Base-by-base conservation (phyloP, 2,888 invertebrate genomes). In the Ochropacha duplaris region DNA sequence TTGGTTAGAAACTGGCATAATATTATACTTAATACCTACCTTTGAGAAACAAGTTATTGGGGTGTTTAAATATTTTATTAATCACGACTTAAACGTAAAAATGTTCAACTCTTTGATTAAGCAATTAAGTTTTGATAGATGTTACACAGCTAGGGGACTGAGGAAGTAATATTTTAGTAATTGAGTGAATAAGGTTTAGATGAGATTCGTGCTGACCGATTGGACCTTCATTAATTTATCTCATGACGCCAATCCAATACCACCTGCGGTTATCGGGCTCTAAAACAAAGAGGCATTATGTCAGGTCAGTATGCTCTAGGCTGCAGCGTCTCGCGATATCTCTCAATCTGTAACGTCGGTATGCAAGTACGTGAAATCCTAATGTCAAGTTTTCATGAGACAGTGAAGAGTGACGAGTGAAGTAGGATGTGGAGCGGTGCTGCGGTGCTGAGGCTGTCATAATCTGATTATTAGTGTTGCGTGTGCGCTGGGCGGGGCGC, bases 381-480 rank as follows among this genome's bases (percentile, higher is more conserved):
- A 70, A 81, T 78, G 86, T 86, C 84, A 86, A 77, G 71, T 75
- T 75, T 78, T 76, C 74, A 75, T 74, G 76, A 80, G 82, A 81
- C 78, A 77, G 71, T 83, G 83, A 86, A 80, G 82, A 83, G 84
- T 86, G 88, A 87, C 78, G 86, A 84, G 84, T 76, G 75, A 75
- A 76, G 80, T 65, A 61, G 71, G 72, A 75, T 76, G 76, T 74
- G 81, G 87, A 87, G 85, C 86, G 82, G n/a, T n/a, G n/a, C n/a
- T n/a, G n/a, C n/a, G n/a, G n/a, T n/a, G n/a, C n/a, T n/a, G n/a
- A n/a, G 81, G 86, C 90, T 92, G 90, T 91, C 92, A 90, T 91
- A 92, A 92, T 92, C 90, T 87, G 91, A 92, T 92, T 92, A 91
- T 89, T 89, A 87, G 87, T 83, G 84, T 78, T 85, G 85, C 78